These are phyloP conservation scores for Toxonevra muliebris DNA, from an alignment of 2,888 invertebrate species.

Conservation along the genomic window DNA sequence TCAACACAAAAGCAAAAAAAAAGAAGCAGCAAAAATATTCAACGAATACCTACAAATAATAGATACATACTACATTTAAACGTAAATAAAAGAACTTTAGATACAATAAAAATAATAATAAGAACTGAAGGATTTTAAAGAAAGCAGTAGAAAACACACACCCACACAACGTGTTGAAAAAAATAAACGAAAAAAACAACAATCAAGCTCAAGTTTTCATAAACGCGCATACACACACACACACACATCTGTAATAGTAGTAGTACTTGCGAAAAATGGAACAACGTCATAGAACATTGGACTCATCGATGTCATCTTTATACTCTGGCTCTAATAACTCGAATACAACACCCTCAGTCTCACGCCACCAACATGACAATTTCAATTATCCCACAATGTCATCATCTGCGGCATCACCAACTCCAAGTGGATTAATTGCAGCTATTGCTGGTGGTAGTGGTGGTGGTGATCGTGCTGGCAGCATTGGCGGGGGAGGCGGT, in stretches of 20 bases:
- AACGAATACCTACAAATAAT: background rate
- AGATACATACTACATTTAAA: background rate
- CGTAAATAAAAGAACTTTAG: too few species aligned
- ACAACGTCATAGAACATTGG: constrained; percentile 57
- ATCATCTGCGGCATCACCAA: constrained; percentile 56
- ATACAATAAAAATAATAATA: constrained; percentile 15
- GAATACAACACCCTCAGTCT: constrained; percentile 47
- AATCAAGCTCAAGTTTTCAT: constrained; percentile 16
- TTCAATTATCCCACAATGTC: constrained; percentile 59
- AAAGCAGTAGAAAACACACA: background rate
- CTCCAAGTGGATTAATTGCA: constrained; percentile 47
- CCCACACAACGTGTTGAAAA: too few species aligned
- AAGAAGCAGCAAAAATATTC: background rate
- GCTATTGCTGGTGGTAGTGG: constrained; percentile 26
- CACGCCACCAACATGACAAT: constrained; percentile 47
- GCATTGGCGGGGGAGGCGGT: constrained; percentile 25
- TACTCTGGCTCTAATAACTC: constrained; percentile 57
- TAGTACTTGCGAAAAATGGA: constrained; percentile 30
- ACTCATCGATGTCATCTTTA: constrained; percentile 63
- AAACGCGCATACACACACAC: constrained; percentile 8
- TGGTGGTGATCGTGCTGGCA: constrained; percentile 18
- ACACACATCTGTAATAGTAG: constrained; percentile 20
- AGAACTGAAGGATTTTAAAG: constrained; percentile 12
- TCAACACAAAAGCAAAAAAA: constrained; percentile 1
- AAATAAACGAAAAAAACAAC: constrained; percentile 4